These are phyloP conservation scores for Prosopocoilus inquinatus DNA, from an alignment of 2,888 invertebrate genomes.

Conservation along the genomic window DNA sequence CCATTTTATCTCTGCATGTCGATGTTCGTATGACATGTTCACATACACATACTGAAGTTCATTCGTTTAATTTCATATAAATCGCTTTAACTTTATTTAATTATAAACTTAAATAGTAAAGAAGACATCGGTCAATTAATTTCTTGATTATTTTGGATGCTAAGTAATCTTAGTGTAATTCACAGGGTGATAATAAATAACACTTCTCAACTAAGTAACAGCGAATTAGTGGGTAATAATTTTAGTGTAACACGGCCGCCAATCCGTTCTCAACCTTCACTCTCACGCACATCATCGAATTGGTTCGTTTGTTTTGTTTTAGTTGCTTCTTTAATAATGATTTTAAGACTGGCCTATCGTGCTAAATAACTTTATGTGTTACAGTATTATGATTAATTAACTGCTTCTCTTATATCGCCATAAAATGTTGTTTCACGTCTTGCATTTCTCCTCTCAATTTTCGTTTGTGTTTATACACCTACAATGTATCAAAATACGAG, in stretches of 20 bases:
- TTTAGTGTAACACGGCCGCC: constrained; percentile 6
- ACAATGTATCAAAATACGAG: constrained; percentile 7
- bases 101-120: no score
- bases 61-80: no score
- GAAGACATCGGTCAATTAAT: no score
- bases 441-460: not conserved
- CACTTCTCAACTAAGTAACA: no score
- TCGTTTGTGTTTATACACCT: not conserved
- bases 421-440: not conserved
- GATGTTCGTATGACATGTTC: no score
- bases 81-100: no score
- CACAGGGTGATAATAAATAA: no score
- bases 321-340: constrained; percentile 13
- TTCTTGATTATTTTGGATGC: no score
- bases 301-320: not conserved
- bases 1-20: no score
- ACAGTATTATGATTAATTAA: not conserved
- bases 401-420: no score
- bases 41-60: no score
- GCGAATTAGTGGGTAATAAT: not conserved
- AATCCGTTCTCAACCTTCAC: constrained; percentile 8
- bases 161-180: no score
- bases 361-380: not conserved
- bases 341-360: constrained; percentile 27
- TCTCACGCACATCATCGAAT: not conserved